Evolutionary conservation across 2,888 invertebrate genomes (phyloP).

Genomic region (Acronicta leporina): DNA sequence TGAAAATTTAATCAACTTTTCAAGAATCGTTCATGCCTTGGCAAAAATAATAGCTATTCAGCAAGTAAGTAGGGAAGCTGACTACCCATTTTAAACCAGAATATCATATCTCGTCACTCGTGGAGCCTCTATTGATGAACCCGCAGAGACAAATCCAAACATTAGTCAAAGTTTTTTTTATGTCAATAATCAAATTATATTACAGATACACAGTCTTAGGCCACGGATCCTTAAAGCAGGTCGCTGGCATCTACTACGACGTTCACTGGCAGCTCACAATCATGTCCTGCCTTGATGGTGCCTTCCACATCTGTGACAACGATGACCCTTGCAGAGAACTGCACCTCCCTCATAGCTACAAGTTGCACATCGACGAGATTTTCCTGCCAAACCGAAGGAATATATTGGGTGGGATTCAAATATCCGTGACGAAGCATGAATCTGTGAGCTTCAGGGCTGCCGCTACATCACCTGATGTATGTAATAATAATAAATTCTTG

Average conservation of each 20-base stretch:
- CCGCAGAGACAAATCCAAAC: no score
- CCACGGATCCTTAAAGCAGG: conserved; percentile 67
- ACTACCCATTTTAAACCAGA: no score
- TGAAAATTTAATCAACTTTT: no score
- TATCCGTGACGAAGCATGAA: conserved; percentile 72
- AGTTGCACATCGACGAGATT: conserved; percentile 77
- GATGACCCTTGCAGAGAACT: conserved; percentile 67
- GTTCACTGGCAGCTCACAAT: conserved; percentile 79
- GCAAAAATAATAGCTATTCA: no score
- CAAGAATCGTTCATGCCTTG: no score
- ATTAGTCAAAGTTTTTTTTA: no score
- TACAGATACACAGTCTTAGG: conserved; percentile 78
- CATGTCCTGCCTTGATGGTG: conserved; percentile 64
- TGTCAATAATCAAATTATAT: no score
- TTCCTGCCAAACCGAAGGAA: conserved; percentile 80
- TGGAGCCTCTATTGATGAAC: no score
- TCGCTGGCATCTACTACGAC: conserved; percentile 59
- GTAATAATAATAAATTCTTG: neutral
- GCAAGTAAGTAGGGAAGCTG: no score
- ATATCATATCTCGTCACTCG: no score
- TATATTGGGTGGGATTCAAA: conserved; percentile 77
- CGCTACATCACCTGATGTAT: conserved; percentile 73
- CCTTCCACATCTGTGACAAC: conserved; percentile 80
- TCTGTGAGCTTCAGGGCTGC: conserved; percentile 75
- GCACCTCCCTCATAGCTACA: conserved; percentile 63